These are phyloP conservation scores for Microhierax caerulescens DNA, from an alignment of 2,797 vertebrate species.

Conservation along the genomic window DNA sequence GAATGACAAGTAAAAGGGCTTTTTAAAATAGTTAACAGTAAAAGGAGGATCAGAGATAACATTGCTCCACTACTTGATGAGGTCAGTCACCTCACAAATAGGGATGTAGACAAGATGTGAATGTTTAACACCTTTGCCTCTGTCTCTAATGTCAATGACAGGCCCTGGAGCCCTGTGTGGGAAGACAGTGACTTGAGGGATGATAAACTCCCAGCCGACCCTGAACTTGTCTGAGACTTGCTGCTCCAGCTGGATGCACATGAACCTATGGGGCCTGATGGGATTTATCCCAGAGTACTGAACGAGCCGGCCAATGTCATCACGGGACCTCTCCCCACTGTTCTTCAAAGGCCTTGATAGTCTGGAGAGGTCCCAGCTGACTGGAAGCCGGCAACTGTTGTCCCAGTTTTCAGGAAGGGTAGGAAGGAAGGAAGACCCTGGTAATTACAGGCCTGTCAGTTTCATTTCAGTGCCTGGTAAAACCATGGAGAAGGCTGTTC, in stretches of 20 bases:
- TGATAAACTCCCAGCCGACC: neutral
- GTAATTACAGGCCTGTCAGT: too few relatives aligned
- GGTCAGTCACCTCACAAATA: too few relatives aligned
- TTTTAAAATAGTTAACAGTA: too few relatives aligned
- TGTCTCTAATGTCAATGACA: neutral
- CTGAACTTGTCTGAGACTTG: neutral
- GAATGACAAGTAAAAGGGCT: too few relatives aligned
- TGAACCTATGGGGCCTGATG: neutral
- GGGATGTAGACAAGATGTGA: neutral
- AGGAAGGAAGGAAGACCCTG: too few relatives aligned
- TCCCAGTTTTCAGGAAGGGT: too few relatives aligned
- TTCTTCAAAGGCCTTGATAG: neutral
- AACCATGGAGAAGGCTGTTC: neutral
- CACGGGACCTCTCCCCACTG: neutral
- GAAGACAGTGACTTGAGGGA: neutral
- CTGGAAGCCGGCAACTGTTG: too few relatives aligned
- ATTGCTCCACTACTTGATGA: too few relatives aligned
- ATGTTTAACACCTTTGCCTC: neutral
- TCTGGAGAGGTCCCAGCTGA: neutral
- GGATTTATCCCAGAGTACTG: neutral
- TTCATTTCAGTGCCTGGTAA: too few relatives aligned
- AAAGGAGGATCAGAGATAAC: too few relatives aligned
- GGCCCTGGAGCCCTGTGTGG: rapidly evolving
- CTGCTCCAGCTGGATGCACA: too few relatives aligned
- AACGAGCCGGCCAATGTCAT: neutral